phyloP scores from a whole-genome alignment of 1,140 invertebrate species.

The Dreissena rostriformis region DNA sequence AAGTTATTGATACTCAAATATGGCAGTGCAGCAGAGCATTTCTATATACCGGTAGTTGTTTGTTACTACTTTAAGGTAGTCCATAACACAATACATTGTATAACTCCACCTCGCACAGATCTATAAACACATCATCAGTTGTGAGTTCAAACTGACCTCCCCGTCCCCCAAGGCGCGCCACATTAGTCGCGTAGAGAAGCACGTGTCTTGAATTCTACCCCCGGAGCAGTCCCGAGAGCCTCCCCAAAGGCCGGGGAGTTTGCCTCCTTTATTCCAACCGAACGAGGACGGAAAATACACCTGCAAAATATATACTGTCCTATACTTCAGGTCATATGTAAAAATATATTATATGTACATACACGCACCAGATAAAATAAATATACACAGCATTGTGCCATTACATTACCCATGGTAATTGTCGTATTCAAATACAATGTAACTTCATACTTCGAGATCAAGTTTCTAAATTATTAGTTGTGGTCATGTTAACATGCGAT shows the following conservation, averaged over 20 bases:
- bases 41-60: not conserved
- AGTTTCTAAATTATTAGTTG: no score
- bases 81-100: not conserved
- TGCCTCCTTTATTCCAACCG: slow-evolving; percentile 66
- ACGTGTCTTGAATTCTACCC: slow-evolving; percentile 52
- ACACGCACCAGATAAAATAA: no score
- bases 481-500: no score
- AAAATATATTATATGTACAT: no score
- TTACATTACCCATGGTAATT: no score
- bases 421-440: no score
- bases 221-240: slow-evolving; percentile 61
- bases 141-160: slow-evolving; percentile 41
- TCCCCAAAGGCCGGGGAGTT: slow-evolving; percentile 68
- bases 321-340: no score
- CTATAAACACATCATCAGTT: not conserved
- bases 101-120: not conserved
- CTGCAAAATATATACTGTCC: not conserved
- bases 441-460: no score
- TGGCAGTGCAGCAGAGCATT: not conserved
- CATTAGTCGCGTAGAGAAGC: slow-evolving; percentile 70
- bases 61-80: not conserved
- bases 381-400: no score
- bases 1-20: not conserved
- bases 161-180: slow-evolving; percentile 66
- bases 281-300: slow-evolving; percentile 65